These are phyloP conservation scores for Lymantria monacha DNA, from an alignment of 2,888 invertebrate species.

Conservation along the genomic window DNA sequence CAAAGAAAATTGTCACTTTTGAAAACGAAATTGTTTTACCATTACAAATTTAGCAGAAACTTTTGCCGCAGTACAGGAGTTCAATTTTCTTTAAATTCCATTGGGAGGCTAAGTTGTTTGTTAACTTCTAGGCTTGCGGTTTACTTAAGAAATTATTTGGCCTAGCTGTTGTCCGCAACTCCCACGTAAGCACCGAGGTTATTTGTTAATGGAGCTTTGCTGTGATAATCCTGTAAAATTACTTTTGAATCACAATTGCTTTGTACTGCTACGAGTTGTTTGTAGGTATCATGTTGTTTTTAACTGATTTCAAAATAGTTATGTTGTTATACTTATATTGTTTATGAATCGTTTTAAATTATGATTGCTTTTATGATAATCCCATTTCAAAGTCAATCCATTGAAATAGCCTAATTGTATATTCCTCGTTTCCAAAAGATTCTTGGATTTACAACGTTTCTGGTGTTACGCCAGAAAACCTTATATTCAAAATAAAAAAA, in stretches of 20 bases:
- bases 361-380: too few relatives aligned
- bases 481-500: too few relatives aligned
- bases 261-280: too few relatives aligned
- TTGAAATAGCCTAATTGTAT: too few relatives aligned
- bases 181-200: background rate
- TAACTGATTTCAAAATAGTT: too few relatives aligned
- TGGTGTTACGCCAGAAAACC: too few relatives aligned
- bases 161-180: conserved; percentile 10
- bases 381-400: too few relatives aligned
- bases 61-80: background rate
- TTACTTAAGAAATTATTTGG: conserved; percentile 14
- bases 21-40: background rate
- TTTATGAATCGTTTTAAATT: too few relatives aligned
- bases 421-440: too few relatives aligned
- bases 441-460: too few relatives aligned
- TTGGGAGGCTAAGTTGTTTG: conserved; percentile 6
- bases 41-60: background rate
- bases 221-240: background rate
- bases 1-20: background rate
- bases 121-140: conserved; percentile 10
- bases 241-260: background rate
- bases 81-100: conserved; percentile 8
- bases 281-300: too few relatives aligned
- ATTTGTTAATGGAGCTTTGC: background rate
- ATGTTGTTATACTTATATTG: too few relatives aligned